Conservation (phyloP, 2,888 invertebrate species). For the Idaea biselata region DNA sequence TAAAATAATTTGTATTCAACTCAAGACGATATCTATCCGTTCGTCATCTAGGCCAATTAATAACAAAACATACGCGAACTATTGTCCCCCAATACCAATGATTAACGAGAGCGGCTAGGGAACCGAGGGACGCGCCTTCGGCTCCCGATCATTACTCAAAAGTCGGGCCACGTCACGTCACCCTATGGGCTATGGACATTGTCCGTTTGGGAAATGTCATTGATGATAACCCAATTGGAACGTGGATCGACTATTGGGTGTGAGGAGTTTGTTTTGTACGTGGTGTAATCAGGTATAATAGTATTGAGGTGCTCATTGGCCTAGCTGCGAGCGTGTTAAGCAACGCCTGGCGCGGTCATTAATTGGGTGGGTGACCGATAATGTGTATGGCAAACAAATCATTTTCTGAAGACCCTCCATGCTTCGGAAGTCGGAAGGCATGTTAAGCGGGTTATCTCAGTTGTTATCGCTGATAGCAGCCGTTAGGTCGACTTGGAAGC, state of each 20-base stretch:
- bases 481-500: too few species aligned
- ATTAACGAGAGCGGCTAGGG: slow-evolving; percentile 28
- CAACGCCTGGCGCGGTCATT: too few species aligned
- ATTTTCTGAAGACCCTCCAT: too few species aligned
- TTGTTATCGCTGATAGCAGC: too few species aligned
- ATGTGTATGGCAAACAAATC: too few species aligned
- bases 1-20: not conserved
- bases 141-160: slow-evolving; percentile 38
- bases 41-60: slow-evolving; percentile 28
- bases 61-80: slow-evolving; percentile 29
- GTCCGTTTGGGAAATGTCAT: not conserved
- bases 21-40: not conserved
- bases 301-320: too few species aligned
- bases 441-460: too few species aligned
- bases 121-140: slow-evolving; percentile 28
- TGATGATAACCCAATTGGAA: not conserved
- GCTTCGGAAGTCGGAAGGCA: too few species aligned
- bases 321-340: too few species aligned
- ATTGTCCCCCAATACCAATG: slow-evolving; percentile 29
- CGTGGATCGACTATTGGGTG: not conserved
- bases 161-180: slow-evolving; percentile 2
- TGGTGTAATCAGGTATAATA: too few species aligned
- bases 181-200: not conserved
- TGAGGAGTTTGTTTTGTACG: not conserved
- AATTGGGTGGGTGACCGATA: too few species aligned